Base-by-base conservation (phyloP, 2,888 invertebrate species). In the Volucella bombylans region DNA sequence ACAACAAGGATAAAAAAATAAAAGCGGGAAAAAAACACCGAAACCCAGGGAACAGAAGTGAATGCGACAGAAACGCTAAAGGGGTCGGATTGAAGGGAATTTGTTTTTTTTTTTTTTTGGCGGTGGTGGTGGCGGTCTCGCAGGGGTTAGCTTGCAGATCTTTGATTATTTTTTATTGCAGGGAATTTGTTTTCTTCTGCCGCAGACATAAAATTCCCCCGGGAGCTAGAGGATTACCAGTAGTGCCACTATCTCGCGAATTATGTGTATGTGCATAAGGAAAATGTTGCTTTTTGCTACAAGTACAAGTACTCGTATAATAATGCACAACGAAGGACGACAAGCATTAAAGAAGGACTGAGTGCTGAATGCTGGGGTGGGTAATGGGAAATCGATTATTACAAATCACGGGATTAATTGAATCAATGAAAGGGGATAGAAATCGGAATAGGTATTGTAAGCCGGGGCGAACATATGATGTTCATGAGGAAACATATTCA, bases 141-240 rank as follows among this genome's bases (percentile, higher is more conserved):
- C 47, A 69, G 73, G 79, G 79, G 78, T 79, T 64, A 31, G 62
- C 62, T 78, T 55, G 69, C 73, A 79, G 82, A 83, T 83, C 79
- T 83, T 79, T 83, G 82, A 83, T 83, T 83, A 83, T 83, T 79
- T 83, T 83, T 83, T 83, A 83, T 83, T 83, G 82, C 79, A 61
- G 18, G 49, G 69, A 83, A 83, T 83, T 83, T 83, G 79, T 83
- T 83, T 74, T 74, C 79, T 74, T 73, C 64, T 72, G 79, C 82
- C 82, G 79, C 82, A 79, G 73, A 83, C 73, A 83, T 82, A 65
- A 59, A 79, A 59, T 79, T 59, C 69, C 79, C 73, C 59, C 49
- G 55, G 59, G 62, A 57, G 69, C 65, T 64, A 62, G 55, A 47
- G 73, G 68, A 79, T 69, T 79, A 64, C 57, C 38, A 77, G 52